A percentile compares a stretch with the other conserved stretches of the same genome.
These are phyloP conservation scores for Rhinichthys klamathensis DNA, from an alignment of 2,113 vertebrate species.

Conservation along the genomic window DNA sequence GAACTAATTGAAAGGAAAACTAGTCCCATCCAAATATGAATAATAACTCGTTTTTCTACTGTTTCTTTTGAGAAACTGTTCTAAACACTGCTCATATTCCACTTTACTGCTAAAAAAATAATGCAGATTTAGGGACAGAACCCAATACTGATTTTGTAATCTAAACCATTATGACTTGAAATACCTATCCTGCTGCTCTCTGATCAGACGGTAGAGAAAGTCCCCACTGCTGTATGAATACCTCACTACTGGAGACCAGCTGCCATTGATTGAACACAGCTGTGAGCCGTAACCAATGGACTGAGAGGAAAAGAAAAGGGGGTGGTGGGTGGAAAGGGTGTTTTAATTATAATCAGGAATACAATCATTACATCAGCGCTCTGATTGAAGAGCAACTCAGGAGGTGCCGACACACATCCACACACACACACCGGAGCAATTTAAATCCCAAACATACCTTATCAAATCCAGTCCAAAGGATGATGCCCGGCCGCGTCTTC, in stretches of 20 bases:
- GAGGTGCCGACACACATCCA: slow-evolving; percentile 38
- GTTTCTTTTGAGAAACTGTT: not conserved
- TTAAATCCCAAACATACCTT: slow-evolving; percentile 8
- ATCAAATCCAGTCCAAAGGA: not conserved
- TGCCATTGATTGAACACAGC: slow-evolving; percentile 27
- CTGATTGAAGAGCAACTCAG: slow-evolving; percentile 61
- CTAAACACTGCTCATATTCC: not conserved
- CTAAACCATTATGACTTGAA: slow-evolving; percentile 21
- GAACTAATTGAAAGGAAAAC: not conserved
- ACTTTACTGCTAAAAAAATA: not conserved
- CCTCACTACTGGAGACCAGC: slow-evolving; percentile 27
- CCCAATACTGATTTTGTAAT: slow-evolving; percentile 5
- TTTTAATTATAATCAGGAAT: slow-evolving; percentile 63
- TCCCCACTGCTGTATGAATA: slow-evolving; percentile 19
- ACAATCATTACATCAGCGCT: slow-evolving; percentile 67
- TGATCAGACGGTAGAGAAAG: slow-evolving; percentile 18
- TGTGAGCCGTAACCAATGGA: slow-evolving; percentile 5
- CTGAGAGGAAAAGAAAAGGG: not conserved
- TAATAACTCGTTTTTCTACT: not conserved
- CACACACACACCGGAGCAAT: not conserved
- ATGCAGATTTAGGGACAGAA: not conserved
- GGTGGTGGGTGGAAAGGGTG: slow-evolving; percentile 25
- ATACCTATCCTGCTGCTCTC: slow-evolving; percentile 17
- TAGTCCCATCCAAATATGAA: not conserved
- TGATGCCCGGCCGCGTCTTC: not conserved